Base-by-base conservation (phyloP, 2,797 vertebrate species). In the Cichlasoma orientale region DNA sequence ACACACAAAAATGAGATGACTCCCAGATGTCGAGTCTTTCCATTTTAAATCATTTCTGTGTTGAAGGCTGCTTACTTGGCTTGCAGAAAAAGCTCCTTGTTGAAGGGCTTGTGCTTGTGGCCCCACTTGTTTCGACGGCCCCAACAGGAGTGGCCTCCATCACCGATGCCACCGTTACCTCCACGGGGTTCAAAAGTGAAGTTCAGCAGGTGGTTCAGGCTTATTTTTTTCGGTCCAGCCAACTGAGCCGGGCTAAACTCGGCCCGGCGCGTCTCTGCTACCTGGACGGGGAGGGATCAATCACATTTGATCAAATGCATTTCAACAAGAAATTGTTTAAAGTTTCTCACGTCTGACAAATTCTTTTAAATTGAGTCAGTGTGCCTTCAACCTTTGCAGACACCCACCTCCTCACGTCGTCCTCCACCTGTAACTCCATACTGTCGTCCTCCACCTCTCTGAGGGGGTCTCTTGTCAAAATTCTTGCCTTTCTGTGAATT, bases 401-500 rank as follows among this genome's bases (percentile, higher is more conserved):
- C 3, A 87, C 96, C 76, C 84, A 99, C 98, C 98, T 99, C 98
- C 96, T 99, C 98, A 87, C 98, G 97, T 97, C 98, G 97, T 94
- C 98, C 98, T 95, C 97, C 97, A 93, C 95, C 96, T 96, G 94
- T 19, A 95, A 95, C 93, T 66, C 97, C 97, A 96, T 97, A 98
- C 92, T 95, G 94, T 94, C 95, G 95, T 82, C 94, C 96, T 86
- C 96, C 95, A 92, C 95, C 96, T 97, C 90, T 99, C 97, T 96
- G 97, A 80, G 92, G 96, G 96, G 97, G 97, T 95, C 96, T 96
- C 97, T 99, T 99, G 93, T 99, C 98, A 97, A 98, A 99, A 98
- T 95, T 96, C 96, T 99, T 99, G 97, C 97, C 96, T 99, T 99
- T 99, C 96, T 99, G 98, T 98, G 98, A 94, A 97, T 91, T 96